Conservation (phyloP, 2,888 invertebrate genomes). For the Serrognathus titanus region DNA sequence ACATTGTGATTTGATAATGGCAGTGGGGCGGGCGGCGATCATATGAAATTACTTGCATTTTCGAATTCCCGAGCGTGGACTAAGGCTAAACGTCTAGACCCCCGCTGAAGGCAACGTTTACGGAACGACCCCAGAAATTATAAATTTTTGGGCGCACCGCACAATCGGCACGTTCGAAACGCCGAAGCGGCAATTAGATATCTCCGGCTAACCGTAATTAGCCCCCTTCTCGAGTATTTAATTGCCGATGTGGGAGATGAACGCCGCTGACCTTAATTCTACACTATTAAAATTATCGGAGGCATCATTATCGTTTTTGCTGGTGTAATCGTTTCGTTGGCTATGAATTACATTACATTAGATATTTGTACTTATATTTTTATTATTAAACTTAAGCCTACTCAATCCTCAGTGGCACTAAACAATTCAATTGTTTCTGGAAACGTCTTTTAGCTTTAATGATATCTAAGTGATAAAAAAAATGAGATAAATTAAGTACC, state of each 20-base stretch:
- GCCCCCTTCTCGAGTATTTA: slow-evolving; percentile 22
- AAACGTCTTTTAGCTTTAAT: too few relatives aligned
- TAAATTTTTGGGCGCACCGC: slow-evolving; percentile 24
- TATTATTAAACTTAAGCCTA: too few relatives aligned
- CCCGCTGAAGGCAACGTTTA: slow-evolving; percentile 17
- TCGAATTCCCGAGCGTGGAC: slow-evolving; percentile 14
- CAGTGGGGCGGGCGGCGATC: slow-evolving; percentile 9
- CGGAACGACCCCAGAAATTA: slow-evolving; percentile 10
- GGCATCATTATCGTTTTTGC: too few relatives aligned
- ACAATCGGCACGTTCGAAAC: slow-evolving; percentile 27
- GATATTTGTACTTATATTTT: too few relatives aligned
- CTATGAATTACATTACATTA: too few relatives aligned
- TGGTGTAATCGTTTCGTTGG: too few relatives aligned
- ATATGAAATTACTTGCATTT: slow-evolving; percentile 16
- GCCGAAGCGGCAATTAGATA: slow-evolving; percentile 33
- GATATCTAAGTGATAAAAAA: too few relatives aligned
- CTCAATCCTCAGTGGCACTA: too few relatives aligned
- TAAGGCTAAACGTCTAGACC: slow-evolving; percentile 21
- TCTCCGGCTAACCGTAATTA: slow-evolving; percentile 26
- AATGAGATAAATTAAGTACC: too few relatives aligned
- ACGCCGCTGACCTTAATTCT: slow-evolving; percentile 7
- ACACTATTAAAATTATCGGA: too few relatives aligned
- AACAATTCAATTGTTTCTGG: too few relatives aligned
- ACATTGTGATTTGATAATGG: slow-evolving; percentile 16
- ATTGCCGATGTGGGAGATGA: slow-evolving; percentile 29